These are phyloP conservation scores for Pomacea canaliculata DNA, from an alignment of 2,888 invertebrate species.

Conservation along the genomic window DNA sequence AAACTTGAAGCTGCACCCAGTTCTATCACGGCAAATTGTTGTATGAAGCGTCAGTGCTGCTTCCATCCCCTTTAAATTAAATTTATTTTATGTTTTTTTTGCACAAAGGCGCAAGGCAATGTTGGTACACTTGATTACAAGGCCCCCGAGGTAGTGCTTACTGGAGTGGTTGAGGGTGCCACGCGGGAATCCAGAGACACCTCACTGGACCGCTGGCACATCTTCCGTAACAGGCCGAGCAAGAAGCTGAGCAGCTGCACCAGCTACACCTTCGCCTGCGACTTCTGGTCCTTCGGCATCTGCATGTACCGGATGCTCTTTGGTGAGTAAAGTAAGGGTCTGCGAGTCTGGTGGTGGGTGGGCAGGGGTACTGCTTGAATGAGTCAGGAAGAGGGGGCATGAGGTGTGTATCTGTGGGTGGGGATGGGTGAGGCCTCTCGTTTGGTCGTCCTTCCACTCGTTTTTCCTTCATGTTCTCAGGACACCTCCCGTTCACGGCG, in stretches of 20 bases:
- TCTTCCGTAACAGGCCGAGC: not conserved
- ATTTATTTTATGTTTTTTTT: too few relatives aligned
- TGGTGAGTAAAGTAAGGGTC: not conserved
- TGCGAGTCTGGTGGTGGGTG: not conserved
- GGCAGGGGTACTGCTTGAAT: not conserved
- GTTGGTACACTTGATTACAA: slow-evolving; percentile 4
- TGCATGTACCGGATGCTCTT: slow-evolving; percentile 19
- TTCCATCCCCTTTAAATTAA: too few relatives aligned
- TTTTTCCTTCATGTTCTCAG: not conserved
- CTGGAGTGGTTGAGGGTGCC: not conserved
- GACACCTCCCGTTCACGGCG: slow-evolving; percentile 4
- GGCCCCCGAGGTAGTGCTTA: slow-evolving; percentile 5
- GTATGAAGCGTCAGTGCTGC: too few relatives aligned
- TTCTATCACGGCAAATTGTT: too few relatives aligned
- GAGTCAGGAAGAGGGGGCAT: not conserved
- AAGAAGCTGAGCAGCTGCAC: not conserved
- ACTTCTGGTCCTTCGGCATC: slow-evolving; percentile 23
- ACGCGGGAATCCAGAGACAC: too few relatives aligned
- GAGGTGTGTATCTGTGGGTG: not conserved
- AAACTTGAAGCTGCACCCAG: too few relatives aligned
- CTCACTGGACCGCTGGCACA: too few relatives aligned
- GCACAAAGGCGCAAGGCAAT: not conserved
- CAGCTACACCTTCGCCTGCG: slow-evolving; percentile 10
- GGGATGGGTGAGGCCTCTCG: not conserved
- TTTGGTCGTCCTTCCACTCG: not conserved